Percentiles rank a stretch among this genome's conserved stretches.
These are phyloP conservation scores for Hyperoplus immaculatus DNA, from an alignment of 2,797 vertebrate species.

Conservation along the genomic window DNA sequence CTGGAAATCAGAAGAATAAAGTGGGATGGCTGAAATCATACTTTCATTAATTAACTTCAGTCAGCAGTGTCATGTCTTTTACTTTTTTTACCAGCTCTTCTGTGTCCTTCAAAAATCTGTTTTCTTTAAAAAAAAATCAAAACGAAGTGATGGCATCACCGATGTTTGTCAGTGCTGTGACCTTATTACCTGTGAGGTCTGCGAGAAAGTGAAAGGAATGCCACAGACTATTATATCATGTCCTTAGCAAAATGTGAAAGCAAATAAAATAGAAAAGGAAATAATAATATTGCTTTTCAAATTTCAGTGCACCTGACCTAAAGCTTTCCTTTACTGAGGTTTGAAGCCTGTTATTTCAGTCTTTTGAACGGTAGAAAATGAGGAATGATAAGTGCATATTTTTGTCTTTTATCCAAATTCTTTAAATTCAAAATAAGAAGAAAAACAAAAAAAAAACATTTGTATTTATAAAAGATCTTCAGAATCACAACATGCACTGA, in stretches of 20 bases:
- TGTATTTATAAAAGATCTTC: conserved; percentile 36
- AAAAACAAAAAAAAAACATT: conserved; percentile 13
- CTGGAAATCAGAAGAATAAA: conserved; percentile 64
- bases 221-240: conserved; percentile 35
- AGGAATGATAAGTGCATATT: not conserved
- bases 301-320: conserved; percentile 11
- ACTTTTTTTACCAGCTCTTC: conserved; percentile 39
- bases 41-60: conserved; percentile 67
- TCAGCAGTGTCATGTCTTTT: conserved; percentile 56
- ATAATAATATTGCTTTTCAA: conserved; percentile 4
- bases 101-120: conserved; percentile 60
- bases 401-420: not conserved
- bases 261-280: conserved; percentile 1
- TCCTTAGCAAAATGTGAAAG: conserved; percentile 28
- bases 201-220: conserved; percentile 24
- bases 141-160: conserved; percentile 31
- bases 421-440: conserved; percentile 11
- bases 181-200: conserved; percentile 63
- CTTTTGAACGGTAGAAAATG: conserved; percentile 7
- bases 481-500: conserved; percentile 58
- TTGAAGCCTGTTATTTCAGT: not conserved
- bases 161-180: conserved; percentile 52
- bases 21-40: conserved; percentile 60
- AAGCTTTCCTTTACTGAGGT: not conserved
- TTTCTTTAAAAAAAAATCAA: conserved; percentile 45